Percentiles rank a stretch among this genome's conserved stretches.
phyloP scores from a whole-genome alignment of 2,888 invertebrate species.

The Platycheirus rosarum region DNA sequence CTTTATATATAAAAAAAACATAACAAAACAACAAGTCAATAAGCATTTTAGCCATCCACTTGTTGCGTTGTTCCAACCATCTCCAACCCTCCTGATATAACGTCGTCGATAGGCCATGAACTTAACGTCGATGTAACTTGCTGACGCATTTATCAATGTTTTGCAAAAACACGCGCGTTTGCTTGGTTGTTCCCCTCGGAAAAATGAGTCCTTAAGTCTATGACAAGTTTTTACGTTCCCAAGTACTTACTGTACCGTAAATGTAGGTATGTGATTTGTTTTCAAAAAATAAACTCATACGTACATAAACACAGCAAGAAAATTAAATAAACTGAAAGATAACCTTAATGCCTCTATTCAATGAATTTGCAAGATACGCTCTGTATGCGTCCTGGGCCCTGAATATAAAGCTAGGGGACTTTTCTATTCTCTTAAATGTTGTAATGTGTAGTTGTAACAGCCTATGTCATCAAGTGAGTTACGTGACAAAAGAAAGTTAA shows the following conservation, averaged over 20 bases:
- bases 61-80: conserved; percentile 10
- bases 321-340: conserved; percentile 51
- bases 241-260: conserved; percentile 24
- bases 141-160: conserved; percentile 53
- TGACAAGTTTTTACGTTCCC: conserved; percentile 14
- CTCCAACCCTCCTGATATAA: neutral
- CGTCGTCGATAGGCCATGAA: conserved; percentile 21
- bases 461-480: conserved; percentile 32
- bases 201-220: conserved; percentile 21
- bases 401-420: conserved; percentile 37
- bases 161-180: conserved; percentile 20
- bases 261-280: conserved; percentile 37
- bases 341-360: conserved; percentile 36
- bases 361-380: conserved; percentile 24
- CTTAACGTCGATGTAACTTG: conserved; percentile 24
- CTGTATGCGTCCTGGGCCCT: conserved; percentile 12
- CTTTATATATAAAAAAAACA: too few species aligned
- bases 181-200: conserved; percentile 24
- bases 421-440: conserved; percentile 25
- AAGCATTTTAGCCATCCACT: conserved; percentile 45
- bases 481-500: conserved; percentile 50
- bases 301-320: conserved; percentile 40
- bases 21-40: too few species aligned
- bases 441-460: conserved; percentile 21
- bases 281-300: conserved; percentile 31